Evolutionary conservation across 2,113 vertebrate species (phyloP).

Genomic region (Nipponia nippon): DNA sequence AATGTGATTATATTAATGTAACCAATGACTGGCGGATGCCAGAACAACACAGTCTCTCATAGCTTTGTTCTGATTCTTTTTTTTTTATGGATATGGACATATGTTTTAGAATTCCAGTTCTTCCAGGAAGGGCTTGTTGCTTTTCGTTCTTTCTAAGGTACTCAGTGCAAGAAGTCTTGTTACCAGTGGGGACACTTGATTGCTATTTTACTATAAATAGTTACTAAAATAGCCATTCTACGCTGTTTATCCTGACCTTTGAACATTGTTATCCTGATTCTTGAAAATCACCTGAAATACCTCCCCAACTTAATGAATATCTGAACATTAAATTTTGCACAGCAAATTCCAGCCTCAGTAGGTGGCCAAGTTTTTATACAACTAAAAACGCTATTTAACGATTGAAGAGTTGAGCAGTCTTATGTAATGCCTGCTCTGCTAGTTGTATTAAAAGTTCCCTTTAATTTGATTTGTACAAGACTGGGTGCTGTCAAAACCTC

Average conservation of each 20-base stretch:
- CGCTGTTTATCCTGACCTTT: neutral
- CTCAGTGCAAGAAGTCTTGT: neutral
- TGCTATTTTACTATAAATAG: neutral
- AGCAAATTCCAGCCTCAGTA: neutral
- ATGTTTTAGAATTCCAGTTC: neutral
- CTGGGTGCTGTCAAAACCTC: neutral
- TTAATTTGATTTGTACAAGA: neutral
- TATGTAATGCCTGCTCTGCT: neutral
- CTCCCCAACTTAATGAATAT: neutral
- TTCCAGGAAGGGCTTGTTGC: neutral
- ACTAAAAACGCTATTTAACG: neutral
- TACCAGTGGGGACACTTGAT: neutral
- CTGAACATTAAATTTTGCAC: neutral
- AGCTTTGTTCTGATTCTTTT: neutral
- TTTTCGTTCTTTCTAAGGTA: neutral
- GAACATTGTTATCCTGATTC: neutral
- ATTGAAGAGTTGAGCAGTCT: neutral
- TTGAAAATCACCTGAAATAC: neutral
- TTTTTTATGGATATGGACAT: neutral
- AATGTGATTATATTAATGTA: neutral
- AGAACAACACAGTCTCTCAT: neutral
- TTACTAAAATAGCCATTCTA: neutral
- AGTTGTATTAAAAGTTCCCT: neutral
- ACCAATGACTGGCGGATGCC: neutral
- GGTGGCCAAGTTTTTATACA: neutral